Evolutionary conservation across 1,140 invertebrate genomes (phyloP).

Genomic region (Drosophila serrata): DNA sequence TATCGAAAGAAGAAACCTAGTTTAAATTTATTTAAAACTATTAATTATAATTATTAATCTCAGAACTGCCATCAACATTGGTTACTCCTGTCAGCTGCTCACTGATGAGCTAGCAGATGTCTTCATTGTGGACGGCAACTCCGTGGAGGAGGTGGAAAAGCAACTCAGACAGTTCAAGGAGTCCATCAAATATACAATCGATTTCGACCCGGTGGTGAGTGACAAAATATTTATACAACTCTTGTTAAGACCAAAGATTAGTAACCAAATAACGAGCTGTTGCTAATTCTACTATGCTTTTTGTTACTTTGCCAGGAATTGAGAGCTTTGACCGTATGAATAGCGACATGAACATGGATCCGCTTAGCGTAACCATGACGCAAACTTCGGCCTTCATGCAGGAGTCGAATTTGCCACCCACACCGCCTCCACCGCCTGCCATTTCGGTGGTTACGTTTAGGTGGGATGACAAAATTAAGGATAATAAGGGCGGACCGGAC

Average conservation of each 20-base stretch:
- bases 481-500: slow-evolving; percentile 87
- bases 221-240: neutral
- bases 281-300: neutral
- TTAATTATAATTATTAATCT: neutral
- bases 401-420: slow-evolving; percentile 85
- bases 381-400: slow-evolving; percentile 78
- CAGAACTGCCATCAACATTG: slow-evolving; percentile 99
- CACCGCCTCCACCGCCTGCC: slow-evolving; percentile 88
- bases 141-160: slow-evolving; percentile 94
- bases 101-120: slow-evolving; percentile 99
- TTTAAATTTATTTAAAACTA: neutral
- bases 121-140: slow-evolving; percentile 96
- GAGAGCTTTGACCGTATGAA: slow-evolving; percentile 46
- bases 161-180: slow-evolving; percentile 93
- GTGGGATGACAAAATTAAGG: slow-evolving; percentile 88
- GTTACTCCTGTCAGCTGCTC: slow-evolving; percentile 98
- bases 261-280: neutral
- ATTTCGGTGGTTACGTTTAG: slow-evolving; percentile 95
- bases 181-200: slow-evolving; percentile 90
- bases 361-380: slow-evolving; percentile 78
- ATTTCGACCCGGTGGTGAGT: slow-evolving; percentile 87
- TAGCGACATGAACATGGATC: slow-evolving; percentile 63
- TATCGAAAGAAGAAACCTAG: neutral
- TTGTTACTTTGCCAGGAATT: slow-evolving; percentile 24
- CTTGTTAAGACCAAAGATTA: no score